These are phyloP conservation scores for Stenchaetothrips biformis DNA, from an alignment of 2,888 invertebrate genomes.

Conservation along the genomic window DNA sequence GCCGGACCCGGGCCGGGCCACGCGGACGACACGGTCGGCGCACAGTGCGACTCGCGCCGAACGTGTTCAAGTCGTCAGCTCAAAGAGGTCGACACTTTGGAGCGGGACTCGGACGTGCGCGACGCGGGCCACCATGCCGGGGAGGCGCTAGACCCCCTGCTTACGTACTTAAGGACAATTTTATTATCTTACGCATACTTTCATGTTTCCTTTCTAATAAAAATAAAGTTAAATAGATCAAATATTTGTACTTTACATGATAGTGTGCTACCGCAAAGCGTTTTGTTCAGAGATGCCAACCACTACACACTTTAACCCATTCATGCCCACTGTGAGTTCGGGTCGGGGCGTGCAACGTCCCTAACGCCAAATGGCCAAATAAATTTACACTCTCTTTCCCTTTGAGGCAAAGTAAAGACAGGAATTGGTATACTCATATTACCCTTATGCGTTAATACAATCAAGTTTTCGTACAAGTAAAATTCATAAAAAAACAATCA, in stretches of 20 bases:
- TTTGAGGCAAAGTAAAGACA: slow-evolving; percentile 9
- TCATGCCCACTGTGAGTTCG: slow-evolving; percentile 2
- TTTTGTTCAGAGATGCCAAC: neutral
- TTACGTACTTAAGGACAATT: slow-evolving; percentile 23
- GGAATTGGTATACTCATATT: slow-evolving; percentile 21
- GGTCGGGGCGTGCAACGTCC: no score
- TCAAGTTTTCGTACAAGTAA: slow-evolving; percentile 9
- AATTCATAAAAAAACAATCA: slow-evolving; percentile 14
- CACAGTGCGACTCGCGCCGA: no score
- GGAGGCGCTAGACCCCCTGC: neutral
- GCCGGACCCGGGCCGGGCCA: no score
- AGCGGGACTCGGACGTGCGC: no score
- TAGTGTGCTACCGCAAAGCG: slow-evolving; percentile 24
- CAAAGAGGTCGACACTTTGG: no score
- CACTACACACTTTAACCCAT: slow-evolving; percentile 24
- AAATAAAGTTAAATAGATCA: slow-evolving; percentile 25
- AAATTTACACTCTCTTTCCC: neutral
- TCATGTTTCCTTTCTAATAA: slow-evolving; percentile 22
- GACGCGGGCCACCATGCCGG: neutral
- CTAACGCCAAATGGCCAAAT: no score
- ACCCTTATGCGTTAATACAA: slow-evolving; percentile 23
- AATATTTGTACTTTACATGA: slow-evolving; percentile 24
- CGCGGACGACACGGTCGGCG: no score
- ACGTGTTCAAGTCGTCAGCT: no score
- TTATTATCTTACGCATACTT: neutral